Conservation (phyloP, 2,888 invertebrate genomes). For the Luperina nickerlii region DNA sequence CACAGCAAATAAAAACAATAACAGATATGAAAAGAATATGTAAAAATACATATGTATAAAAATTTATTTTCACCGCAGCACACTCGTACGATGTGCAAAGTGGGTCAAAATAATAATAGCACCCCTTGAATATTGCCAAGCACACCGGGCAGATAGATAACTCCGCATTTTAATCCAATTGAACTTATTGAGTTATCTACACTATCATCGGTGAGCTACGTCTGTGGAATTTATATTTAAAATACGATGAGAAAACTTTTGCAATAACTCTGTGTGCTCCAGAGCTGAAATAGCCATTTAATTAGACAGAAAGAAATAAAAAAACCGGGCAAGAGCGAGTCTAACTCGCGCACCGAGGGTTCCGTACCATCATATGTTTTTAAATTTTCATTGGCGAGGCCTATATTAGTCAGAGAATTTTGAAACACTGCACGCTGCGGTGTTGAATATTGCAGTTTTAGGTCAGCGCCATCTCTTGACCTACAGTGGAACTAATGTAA, state of each 20-base stretch:
- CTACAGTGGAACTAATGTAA: too few relatives aligned
- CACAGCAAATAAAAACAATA: slow-evolving; percentile 13
- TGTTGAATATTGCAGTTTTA: too few relatives aligned
- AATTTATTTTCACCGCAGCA: slow-evolving; percentile 41
- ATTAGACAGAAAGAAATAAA: neutral
- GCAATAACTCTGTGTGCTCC: neutral
- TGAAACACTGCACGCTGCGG: too few relatives aligned
- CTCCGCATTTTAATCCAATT: slow-evolving; percentile 70
- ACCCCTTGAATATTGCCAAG: slow-evolving; percentile 64
- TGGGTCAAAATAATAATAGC: slow-evolving; percentile 78
- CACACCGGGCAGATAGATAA: slow-evolving; percentile 66
- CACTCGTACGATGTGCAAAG: slow-evolving; percentile 64
- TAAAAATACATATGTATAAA: neutral
- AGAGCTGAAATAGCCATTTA: slow-evolving; percentile 30
- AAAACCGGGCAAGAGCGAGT: too few relatives aligned
- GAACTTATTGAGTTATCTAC: slow-evolving; percentile 66
- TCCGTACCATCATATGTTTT: too few relatives aligned
- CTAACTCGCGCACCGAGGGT: too few relatives aligned
- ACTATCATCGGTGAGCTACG: slow-evolving; percentile 53
- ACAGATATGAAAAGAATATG: neutral
- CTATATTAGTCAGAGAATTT: too few relatives aligned
- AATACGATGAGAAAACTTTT: slow-evolving; percentile 18
- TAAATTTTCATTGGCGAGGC: too few relatives aligned
- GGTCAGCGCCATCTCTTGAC: too few relatives aligned
- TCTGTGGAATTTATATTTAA: slow-evolving; percentile 29